Percentiles rank a stretch among this genome's conserved stretches.
phyloP scores from a whole-genome alignment of 2,113 vertebrate species.

The Rhegmatorhina hoffmannsi region DNA sequence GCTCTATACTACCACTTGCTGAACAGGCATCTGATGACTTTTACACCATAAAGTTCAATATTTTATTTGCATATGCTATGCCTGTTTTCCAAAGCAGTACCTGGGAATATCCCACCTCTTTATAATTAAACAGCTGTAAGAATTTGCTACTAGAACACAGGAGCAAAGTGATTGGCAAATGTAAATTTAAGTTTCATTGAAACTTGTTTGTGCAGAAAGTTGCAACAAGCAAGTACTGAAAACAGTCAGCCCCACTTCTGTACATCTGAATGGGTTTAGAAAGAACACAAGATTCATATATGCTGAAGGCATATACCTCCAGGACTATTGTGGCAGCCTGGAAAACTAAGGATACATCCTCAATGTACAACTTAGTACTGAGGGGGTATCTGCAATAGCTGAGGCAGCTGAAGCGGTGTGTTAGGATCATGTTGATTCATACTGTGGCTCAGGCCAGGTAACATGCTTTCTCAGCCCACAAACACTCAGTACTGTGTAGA shows the following conservation, averaged over 20 bases:
- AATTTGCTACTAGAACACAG: neutral
- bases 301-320: neutral
- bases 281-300: neutral
- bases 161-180: neutral
- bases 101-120: neutral
- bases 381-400: neutral
- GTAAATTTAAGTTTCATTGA: neutral
- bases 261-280: neutral
- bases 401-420: neutral
- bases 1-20: neutral
- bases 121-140: neutral
- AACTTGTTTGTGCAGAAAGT: neutral
- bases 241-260: neutral
- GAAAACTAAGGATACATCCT: neutral
- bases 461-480: neutral
- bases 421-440: no score
- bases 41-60: neutral
- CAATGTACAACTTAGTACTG: neutral
- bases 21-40: neutral
- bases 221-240: neutral
- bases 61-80: neutral
- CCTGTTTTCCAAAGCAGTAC: neutral
- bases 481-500: accelerated
- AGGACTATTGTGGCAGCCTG: neutral
- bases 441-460: neutral